Evolutionary conservation across 2,797 vertebrate genomes (phyloP), one percentile per base, ranked within the genome.

Genomic region (Melanogrammus aeglefinus): DNA sequence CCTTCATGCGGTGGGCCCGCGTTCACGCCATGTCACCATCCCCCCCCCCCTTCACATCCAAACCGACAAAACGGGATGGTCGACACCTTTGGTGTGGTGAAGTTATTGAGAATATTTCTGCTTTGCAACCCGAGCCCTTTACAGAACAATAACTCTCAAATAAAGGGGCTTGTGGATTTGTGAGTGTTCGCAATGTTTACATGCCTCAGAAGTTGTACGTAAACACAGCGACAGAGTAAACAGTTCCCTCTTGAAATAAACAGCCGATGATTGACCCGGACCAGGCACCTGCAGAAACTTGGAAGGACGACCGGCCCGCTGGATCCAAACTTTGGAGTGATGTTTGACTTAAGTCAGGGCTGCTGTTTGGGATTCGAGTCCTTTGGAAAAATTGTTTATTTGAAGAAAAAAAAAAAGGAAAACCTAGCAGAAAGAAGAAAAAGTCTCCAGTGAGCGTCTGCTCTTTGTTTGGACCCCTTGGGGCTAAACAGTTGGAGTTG

Each of bases 331-430:
- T 71, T 83, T 81, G 77, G 87, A 91, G 88, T 87, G 86, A 76
- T 92, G 90, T 90, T 92, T 91, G 91, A 91, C 87, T 91, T 80
- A 81, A 88, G 81, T 87, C 72, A 80, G 74, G 82, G 92, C 91
- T 93, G 91, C 89, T 91, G 91, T 91, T 92, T 91, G 86, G 84
- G 86, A 92, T 90, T 91, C 82, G 85, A 85, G 89, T 92, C 86
- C 90, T 91, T 87, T 90, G 87, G 85, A 90, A 90, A 85, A 83
- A 86, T 89, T 89, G 92, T 92, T 92, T 92, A 92, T 92, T 90
- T 76, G 85, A 83, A 82, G 85, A 75, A 85, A 80, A 85, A 80
- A 85, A 85, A 84, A 83, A 81, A 82, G 44, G 44, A 47, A 14
- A 47, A 83, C 88, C 84, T 80, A 78, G 84, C 83, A 83, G 84